Evolutionary conservation across 2,113 vertebrate genomes (phyloP), one percentile per base, ranked within the genome.

Genomic region (Struthidea cinerea): DNA sequence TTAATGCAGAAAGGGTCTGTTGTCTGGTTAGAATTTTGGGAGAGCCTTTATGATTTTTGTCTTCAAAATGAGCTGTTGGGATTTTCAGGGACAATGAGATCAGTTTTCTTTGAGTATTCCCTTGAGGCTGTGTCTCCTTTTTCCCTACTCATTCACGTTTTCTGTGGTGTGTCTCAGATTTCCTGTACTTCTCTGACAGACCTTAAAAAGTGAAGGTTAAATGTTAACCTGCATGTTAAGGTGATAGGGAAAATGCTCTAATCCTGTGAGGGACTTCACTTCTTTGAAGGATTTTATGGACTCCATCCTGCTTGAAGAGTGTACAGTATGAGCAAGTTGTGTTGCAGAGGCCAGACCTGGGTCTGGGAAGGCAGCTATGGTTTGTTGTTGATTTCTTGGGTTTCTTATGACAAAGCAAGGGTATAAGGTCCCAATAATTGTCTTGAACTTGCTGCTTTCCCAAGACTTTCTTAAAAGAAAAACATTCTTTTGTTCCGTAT

Each of bases 391-490:
- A 21, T 69, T 83, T 67, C 75, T 69, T 85, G 63, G 21, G 11
- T 74, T 88, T 85, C 63, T 57, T 15, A 17, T 39, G 59, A 80
- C 71, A 93, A 80, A 69, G n/a, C 42, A 80, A 83, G 59, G 59
- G 13, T 83, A 27, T 84, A 70, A 90, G 50, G 75, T 85, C 90
- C 39, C 55, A 84, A 0, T 70, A 52, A 73, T 73, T 92, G 77
- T 80, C 75, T 77, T 74, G 63, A 91, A 61, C 49, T 83, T 80
- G 46, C 50, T 95, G 71, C 67, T 94, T 96, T 94, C 91, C 75
- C 83, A 89, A 88, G 83, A 39, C 42, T 80, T 86, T 80, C 41
- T 74, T 74, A 42, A 69, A 92, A 49, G 59, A 59, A 81, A 70
- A 84, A 81, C 73, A 93, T 80, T 91, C 63, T 89, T 89, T 57